A percentile compares a stretch with the other conserved stretches of the same genome.
Evolutionary conservation across 2,888 invertebrate species (phyloP).

Genomic region (Eupeodes luniger): DNA sequence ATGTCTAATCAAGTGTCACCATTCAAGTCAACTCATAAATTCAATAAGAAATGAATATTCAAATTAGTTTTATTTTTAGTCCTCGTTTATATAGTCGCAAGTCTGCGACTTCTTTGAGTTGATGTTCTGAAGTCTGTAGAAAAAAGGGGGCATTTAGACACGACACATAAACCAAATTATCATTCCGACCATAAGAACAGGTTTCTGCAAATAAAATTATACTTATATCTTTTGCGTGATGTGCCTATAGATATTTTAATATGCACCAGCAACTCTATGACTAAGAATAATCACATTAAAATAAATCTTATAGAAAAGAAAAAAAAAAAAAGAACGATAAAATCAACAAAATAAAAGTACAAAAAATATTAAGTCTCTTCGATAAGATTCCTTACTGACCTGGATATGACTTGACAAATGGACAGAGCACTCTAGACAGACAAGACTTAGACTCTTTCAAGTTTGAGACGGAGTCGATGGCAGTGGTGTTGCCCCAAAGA

Average conservation of each 20-base stretch:
- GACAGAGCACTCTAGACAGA: conserved; percentile 65
- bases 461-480: conserved; percentile 14
- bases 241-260: background rate
- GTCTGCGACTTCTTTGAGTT: conserved; percentile 32
- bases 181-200: conserved; percentile 44
- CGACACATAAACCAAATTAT: conserved; percentile 47
- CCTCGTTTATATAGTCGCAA: conserved; percentile 32
- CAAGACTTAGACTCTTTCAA: conserved; percentile 57
- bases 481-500: background rate
- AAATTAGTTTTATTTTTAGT: conserved; percentile 51
- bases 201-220: conserved; percentile 35
- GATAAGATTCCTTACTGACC: conserved; percentile 75
- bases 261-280: background rate
- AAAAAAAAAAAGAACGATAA: conserved; percentile 25
- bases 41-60: conserved; percentile 55
- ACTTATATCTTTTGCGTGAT: background rate
- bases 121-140: background rate
- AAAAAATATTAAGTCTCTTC: conserved; percentile 11
- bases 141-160: background rate
- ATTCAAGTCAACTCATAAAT: conserved; percentile 55
- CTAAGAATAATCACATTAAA: conserved; percentile 47
- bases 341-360: background rate
- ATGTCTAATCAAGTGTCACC: conserved; percentile 8
- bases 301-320: conserved; percentile 51
- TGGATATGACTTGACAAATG: conserved; percentile 68